Evolutionary conservation across 2,888 invertebrate species (phyloP).

Genomic region (Eugnorisma glareosa): DNA sequence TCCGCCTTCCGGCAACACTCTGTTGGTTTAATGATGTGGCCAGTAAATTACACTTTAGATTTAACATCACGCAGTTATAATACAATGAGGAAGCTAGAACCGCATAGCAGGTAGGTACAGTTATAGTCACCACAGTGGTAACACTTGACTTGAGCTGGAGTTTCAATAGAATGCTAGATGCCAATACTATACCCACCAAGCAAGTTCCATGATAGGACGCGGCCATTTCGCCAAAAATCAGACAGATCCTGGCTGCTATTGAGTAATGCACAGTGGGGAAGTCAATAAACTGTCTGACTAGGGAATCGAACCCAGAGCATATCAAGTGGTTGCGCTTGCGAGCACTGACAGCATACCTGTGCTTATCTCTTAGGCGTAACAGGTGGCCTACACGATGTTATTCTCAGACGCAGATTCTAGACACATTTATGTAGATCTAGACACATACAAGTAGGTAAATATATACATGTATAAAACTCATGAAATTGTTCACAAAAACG

Average conservation of each 20-base stretch:
- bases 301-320: background rate
- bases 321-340: background rate
- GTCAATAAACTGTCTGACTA: background rate
- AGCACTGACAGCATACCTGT: background rate
- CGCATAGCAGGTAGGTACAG: background rate
- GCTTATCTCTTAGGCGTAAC: background rate
- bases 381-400: background rate
- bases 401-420: background rate
- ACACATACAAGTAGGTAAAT: background rate
- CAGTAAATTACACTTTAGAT: background rate
- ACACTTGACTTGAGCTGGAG: too few species aligned
- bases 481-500: too few species aligned
- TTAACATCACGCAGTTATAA: background rate
- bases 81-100: background rate
- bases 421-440: background rate
- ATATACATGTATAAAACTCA: too few species aligned
- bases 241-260: background rate
- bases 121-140: background rate
- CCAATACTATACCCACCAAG: background rate
- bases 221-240: background rate
- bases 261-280: background rate
- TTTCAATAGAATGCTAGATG: background rate
- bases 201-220: background rate
- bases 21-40: background rate
- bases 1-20: constrained; percentile 19